Base-by-base conservation (phyloP, 2,113 vertebrate genomes). In the Ailuropoda melanoleuca region DNA sequence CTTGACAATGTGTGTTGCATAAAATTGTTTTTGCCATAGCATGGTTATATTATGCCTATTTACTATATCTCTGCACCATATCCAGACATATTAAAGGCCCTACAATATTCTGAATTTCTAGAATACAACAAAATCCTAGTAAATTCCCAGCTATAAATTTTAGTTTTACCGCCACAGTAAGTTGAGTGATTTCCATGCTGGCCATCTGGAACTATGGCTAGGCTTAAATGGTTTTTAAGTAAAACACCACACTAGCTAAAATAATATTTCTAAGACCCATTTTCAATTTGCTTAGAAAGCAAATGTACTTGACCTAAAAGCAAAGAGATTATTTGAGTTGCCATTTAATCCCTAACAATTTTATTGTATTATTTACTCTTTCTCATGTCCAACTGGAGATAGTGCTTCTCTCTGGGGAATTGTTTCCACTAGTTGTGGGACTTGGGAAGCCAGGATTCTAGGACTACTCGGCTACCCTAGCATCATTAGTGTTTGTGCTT, bases 211-310 rank as follows among this genome's bases (percentile, higher is more conserved):
- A 78, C 53, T 83, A 66, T 87, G 81, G 88, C 84, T 75, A 46
- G 34, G 86, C 24, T 94, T 93, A 91, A 88, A 89, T 86, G 74
- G 26, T 56, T 97, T 98, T 88, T 95, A 91, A 78, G 56, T 66
- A 90, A 93, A 94, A 53, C 23, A 84, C 58, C 70, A 96, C 29
- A 72, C 9, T 31, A 78, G 60, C 29, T 91, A 72, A 94, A 97
- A 95, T 89, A 77, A 89, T 95, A 94, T 89, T 88, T 93, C 66
- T 93, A 82, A 85, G 39, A 88, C 43, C 64, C 82, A 62, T 91
- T 96, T 95, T 93, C 66, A 60, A 89, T 92, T 95, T 87, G 39
- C 77, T 96, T 50, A 78, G 74, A 89, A 96, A 96, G 90, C 11
- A 84, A 97, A 95, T 18, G 58, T 46, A 68, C 29, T 94, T 56